Evolutionary conservation across 1,140 invertebrate genomes (phyloP).

Genomic region (Rhynchophorus ferrugineus): DNA sequence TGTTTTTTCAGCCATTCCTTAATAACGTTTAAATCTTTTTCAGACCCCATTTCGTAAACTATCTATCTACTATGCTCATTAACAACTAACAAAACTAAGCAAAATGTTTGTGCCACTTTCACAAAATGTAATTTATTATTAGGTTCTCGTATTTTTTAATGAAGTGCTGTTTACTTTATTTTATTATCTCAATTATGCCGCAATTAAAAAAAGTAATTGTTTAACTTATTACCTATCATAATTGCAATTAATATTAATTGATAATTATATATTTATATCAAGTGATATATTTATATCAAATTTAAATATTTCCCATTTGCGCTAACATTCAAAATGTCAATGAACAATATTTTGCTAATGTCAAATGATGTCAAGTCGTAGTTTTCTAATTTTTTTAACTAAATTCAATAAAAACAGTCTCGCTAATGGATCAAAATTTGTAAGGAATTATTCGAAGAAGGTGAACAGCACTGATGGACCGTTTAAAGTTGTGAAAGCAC

Average conservation of each 20-base stretch:
- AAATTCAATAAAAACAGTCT: constrained; percentile 18
- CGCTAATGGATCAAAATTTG: constrained; percentile 1
- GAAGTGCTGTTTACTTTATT: too few relatives aligned
- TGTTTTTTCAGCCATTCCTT: constrained; percentile 68
- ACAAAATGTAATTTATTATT: too few relatives aligned
- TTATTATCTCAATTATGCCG: too few relatives aligned
- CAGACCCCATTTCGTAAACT: background rate
- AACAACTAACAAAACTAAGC: background rate
- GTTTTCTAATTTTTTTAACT: constrained; percentile 15
- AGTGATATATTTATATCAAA: background rate
- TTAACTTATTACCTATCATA: too few relatives aligned
- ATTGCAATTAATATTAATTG: too few relatives aligned
- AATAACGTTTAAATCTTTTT: constrained; percentile 39
- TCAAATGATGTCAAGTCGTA: constrained; percentile 21
- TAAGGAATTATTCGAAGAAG: constrained; percentile 31
- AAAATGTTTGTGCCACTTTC: too few relatives aligned
- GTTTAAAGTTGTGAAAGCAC: constrained; percentile 29
- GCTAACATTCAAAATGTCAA: background rate
- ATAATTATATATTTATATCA: too few relatives aligned
- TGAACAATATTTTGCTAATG: constrained; percentile 2
- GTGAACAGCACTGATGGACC: constrained; percentile 28
- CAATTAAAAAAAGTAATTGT: too few relatives aligned
- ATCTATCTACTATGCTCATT: background rate
- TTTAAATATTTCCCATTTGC: background rate
- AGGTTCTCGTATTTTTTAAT: too few relatives aligned